Percentiles rank a stretch among this genome's conserved stretches.
These are phyloP conservation scores for Megalurothrips usitatus DNA, from an alignment of 2,888 invertebrate species.

Conservation along the genomic window DNA sequence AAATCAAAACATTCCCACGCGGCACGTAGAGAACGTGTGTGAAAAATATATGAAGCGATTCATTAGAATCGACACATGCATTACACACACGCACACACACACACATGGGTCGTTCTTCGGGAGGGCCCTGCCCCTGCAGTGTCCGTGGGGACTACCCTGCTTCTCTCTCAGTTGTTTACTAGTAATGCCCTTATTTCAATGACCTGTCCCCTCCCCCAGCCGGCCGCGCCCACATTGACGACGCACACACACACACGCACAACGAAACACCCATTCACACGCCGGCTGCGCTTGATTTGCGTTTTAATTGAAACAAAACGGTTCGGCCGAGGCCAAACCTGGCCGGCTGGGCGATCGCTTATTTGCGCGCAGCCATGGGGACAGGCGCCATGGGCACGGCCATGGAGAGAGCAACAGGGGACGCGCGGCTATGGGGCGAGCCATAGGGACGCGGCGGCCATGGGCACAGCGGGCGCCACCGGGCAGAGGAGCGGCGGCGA, in stretches of 20 bases:
- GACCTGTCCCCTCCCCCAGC: not conserved
- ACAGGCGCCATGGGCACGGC: no score
- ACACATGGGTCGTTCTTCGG: no score
- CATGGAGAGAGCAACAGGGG: no score
- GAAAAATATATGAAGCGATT: slow-evolving; percentile 13
- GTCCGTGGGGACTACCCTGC: not conserved
- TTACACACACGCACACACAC: not conserved
- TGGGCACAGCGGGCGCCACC: not conserved
- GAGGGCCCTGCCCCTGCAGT: no score
- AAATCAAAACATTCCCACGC: not conserved
- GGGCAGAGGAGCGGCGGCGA: not conserved
- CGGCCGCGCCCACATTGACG: not conserved
- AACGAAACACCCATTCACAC: not conserved
- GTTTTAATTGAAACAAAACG: slow-evolving; percentile 18
- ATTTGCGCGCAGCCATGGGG: no score
- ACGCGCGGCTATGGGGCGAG: no score
- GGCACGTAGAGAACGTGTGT: not conserved
- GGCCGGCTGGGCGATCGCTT: no score
- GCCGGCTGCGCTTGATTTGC: slow-evolving; percentile 1
- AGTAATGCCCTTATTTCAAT: slow-evolving; percentile 8
- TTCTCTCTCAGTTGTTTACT: not conserved
- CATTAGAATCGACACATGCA: slow-evolving; percentile 1
- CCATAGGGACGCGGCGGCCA: not conserved
- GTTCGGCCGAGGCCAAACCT: no score
- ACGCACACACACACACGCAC: not conserved